Evolutionary conservation across 2,888 invertebrate genomes (phyloP).

Genomic region (Melanargia galathea): DNA sequence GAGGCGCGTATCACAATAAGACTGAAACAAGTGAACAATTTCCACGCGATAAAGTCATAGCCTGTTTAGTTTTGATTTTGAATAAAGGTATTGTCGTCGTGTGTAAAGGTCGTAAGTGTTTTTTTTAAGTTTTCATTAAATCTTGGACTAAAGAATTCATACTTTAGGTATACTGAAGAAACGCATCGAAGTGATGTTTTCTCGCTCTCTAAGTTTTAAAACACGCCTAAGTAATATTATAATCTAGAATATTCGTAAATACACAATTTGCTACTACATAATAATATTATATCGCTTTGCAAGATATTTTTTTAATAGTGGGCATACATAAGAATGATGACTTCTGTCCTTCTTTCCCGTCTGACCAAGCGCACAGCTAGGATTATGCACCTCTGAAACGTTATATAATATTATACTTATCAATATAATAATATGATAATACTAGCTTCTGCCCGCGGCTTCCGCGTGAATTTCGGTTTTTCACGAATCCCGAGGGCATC

Average conservation of each 20-base stretch:
- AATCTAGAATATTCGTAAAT: conserved; percentile 52
- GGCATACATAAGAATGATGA: no score
- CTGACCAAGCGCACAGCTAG: no score
- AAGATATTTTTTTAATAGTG: conserved; percentile 47
- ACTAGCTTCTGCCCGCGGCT: no score
- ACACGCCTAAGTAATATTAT: conserved; percentile 43
- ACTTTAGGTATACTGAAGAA: neutral
- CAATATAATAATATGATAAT: no score
- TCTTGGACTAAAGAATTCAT: neutral
- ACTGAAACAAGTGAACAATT: no score
- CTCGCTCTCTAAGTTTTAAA: conserved; percentile 16
- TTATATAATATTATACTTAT: no score
- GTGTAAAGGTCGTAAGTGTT: neutral
- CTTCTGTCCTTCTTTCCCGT: no score
- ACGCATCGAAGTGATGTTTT: conserved; percentile 12
- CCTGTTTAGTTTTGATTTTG: neutral
- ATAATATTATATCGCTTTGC: conserved; percentile 52
- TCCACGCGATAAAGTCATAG: neutral
- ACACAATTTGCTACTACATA: conserved; percentile 64
- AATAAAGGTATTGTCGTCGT: no score
- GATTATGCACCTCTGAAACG: no score
- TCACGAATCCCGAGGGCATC: no score
- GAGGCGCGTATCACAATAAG: no score
- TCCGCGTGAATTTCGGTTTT: no score
- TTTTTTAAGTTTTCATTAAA: neutral